Evolutionary conservation across 35 echinoderm and acorn worm genomes (phyloP), one percentile per base, ranked within the genome.

Genomic region (Lytechinus pictus): DNA sequence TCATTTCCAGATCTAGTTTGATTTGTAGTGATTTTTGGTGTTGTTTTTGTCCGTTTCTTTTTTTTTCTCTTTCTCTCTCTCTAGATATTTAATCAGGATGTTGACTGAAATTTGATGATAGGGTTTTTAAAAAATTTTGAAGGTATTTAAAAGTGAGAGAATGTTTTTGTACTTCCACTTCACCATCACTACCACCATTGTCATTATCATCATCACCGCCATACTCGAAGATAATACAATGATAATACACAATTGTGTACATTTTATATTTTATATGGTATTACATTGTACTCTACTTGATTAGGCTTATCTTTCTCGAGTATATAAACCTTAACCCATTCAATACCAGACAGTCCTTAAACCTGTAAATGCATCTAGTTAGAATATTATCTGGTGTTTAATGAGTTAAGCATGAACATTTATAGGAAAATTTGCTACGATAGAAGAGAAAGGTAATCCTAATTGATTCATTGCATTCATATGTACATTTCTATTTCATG

Each of bases 241-340:
- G 88, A 52, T 90, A 90, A 90, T 90, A 90, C 88, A 90, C 16
- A 12, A 90, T 33, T 90, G 88, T 90, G 88, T 90, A 90, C 88
- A 90, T 90, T 90, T 44, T 90, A 90, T 90, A 90, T 90, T 90
- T 90, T 90, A 90, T 90, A 90, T 90, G 88, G 88, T 90, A 90
- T 90, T 90, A 90, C 88, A 90, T 90, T 90, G 88, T 44, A 90
- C 88, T 90, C 66, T 79, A 27, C 66, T 7, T 79, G 14, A 21
- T 90, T 21, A 90, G 88, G 88, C 29, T 90, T 90, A 90, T 90
- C 52, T 90, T 90, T 90, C 88, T 90, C 52, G 9, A 10, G 13
- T 54, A 90, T 52, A 24, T 6, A 14, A 79, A 16, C 21, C n/a
- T 79, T 79, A 79, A 79, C 14, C 5, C 66, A 79, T 79, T 79